Evolutionary conservation across 2,888 invertebrate genomes (phyloP), one percentile per base, ranked within the genome.

Genomic region (Dolichopus griseipennis): DNA sequence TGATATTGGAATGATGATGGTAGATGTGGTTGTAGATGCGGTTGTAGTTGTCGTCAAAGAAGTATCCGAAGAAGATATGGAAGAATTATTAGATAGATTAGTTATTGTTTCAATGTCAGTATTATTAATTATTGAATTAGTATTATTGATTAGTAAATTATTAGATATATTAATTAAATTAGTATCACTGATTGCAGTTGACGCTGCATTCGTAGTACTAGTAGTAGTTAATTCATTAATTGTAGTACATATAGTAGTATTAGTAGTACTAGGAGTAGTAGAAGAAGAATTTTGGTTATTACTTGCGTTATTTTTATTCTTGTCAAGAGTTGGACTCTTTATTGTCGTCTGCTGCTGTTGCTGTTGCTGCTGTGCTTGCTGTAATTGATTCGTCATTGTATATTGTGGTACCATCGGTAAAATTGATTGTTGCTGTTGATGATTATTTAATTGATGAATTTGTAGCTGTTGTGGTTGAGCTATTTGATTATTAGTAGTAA

Each of bases 241-340:
- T 37, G 61, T 33, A n/a, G 37, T 41, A 43, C 20, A 20, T 65
- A 66, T 66, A 69, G 18, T 67, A n/a, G 22, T 66, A 71, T 68
- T n/a, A 67, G 41, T 37, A 64, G 22, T 52, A 27, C 18, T 62
- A 61, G 37, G 64, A 34, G 52, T 67, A 43, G 66, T 66, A 69
- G 34, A 69, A 66, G 69, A 64, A 69, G 68, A 68, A 70, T 70
- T 68, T 69, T 70, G 68, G 67, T 72, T 78, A 76, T 79, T 76
- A 77, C 79, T 81, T 75, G 81, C 81, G 77, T 82, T 81, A 74
- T 81, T 82, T 73, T 82, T 82, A 74, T 82, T 82, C 72, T 81
- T 82, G 73, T 82, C 82, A 75, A 82, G 75, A 70, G 74, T 72
- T 68, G 74, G 74, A 72, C 74, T 76, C 69, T 75, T 76, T 66